Evolutionary conservation across 2,797 vertebrate species (phyloP).

Genomic region (Nothura maculosa): DNA sequence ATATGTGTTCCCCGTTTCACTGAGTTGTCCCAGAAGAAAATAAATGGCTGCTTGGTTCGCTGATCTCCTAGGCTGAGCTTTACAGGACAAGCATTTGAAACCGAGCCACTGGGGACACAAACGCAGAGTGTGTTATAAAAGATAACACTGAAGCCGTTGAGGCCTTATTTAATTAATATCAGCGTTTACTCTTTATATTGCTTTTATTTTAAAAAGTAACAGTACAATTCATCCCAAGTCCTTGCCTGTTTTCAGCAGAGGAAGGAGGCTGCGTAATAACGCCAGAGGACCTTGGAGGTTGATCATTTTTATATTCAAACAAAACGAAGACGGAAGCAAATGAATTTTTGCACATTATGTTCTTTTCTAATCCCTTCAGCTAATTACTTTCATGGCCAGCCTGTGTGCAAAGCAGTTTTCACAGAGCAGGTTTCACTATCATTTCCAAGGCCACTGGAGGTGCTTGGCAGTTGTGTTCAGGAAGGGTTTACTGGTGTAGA

Average conservation of each 20-base stretch:
- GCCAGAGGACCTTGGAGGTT: background rate
- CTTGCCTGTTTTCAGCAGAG: background rate
- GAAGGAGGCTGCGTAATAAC: background rate
- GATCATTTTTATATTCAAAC: background rate
- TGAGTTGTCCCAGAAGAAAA: background rate
- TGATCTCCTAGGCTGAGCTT: background rate
- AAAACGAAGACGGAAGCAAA: background rate
- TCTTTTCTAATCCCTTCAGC: background rate
- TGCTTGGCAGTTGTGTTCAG: background rate
- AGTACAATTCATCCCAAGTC: background rate
- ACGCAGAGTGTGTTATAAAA: background rate
- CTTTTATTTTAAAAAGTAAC: background rate
- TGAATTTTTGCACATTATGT: background rate
- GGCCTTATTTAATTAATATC: constrained; percentile 28
- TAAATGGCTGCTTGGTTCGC: background rate
- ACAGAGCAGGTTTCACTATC: background rate
- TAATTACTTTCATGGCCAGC: constrained; percentile 12
- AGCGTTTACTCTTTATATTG: background rate
- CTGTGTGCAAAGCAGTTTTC: background rate
- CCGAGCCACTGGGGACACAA: background rate
- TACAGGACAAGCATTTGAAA: background rate
- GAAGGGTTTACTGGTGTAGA: background rate
- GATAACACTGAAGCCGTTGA: background rate
- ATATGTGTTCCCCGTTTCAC: background rate
- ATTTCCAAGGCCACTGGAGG: background rate